A percentile compares a stretch with the other conserved stretches of the same genome.
These are phyloP conservation scores for Eulemur rufifrons DNA, from an alignment of 2,113 vertebrate genomes.

Conservation along the genomic window DNA sequence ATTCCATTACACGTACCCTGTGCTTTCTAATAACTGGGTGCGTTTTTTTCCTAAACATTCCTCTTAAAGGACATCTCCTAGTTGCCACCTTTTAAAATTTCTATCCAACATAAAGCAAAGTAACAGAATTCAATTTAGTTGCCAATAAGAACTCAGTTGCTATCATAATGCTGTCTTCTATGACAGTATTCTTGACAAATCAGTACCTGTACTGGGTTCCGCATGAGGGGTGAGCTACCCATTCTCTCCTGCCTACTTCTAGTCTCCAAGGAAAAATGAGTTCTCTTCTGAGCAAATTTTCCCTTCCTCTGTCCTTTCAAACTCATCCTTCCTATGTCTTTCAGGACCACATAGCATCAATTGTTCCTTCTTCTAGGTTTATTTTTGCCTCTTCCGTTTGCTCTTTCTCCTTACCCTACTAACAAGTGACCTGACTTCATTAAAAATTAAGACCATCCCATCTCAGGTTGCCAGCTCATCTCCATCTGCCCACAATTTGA, in stretches of 20 bases:
- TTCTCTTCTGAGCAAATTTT: not conserved
- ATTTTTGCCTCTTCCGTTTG: not conserved
- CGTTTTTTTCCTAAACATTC: not conserved
- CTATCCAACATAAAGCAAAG: not conserved
- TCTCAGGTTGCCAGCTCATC: not conserved
- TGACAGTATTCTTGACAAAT: not conserved
- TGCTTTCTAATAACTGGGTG: not conserved
- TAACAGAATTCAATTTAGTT: not conserved
- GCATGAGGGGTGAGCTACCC: not conserved
- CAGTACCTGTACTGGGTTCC: not conserved
- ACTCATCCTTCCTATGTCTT: not conserved
- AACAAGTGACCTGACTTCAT: not conserved
- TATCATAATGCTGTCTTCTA: not conserved
- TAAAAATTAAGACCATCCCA: not conserved
- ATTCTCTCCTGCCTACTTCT: not conserved
- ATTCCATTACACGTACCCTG: not conserved
- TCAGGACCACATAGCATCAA: not conserved
- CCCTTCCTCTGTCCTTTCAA: not conserved
- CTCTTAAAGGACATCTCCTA: not conserved
- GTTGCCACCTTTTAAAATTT: not conserved
- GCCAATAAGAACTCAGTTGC: not conserved
- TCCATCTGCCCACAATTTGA: not conserved
- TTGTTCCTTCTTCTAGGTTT: not conserved
- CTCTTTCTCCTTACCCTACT: not conserved
- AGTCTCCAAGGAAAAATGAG: not conserved